A percentile compares a stretch with the other conserved stretches of the same genome.
Evolutionary conservation across 2,113 vertebrate genomes (phyloP).

Genomic region (Mugil cephalus): DNA sequence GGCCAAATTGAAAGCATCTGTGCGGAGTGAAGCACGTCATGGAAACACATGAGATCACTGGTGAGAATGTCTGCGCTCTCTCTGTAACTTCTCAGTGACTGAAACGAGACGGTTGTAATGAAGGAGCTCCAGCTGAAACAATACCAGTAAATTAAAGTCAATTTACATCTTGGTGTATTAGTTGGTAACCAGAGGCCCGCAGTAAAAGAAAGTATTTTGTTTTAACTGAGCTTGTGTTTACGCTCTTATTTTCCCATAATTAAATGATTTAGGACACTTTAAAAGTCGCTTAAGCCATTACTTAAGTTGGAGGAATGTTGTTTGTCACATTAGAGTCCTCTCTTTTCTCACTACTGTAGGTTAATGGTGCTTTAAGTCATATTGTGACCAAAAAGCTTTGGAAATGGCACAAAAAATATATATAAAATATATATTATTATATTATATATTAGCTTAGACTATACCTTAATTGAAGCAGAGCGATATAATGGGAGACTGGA

Average conservation of each 20-base stretch:
- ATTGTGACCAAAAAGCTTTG: background rate
- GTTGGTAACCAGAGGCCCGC: background rate
- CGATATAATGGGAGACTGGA: no score
- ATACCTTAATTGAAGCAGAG: no score
- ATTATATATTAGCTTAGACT: no score
- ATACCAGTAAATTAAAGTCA: background rate
- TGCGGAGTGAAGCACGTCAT: conserved; percentile 60
- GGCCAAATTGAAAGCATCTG: conserved; percentile 80
- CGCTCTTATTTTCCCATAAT: background rate
- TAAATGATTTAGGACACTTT: background rate
- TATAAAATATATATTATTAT: no score
- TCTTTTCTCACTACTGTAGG: background rate
- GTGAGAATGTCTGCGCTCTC: conserved; percentile 54
- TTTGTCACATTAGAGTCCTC: background rate
- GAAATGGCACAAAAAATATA: no score
- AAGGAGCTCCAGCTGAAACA: conserved; percentile 22
- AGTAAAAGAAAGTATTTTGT: background rate
- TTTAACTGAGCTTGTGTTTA: background rate
- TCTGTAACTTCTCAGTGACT: conserved; percentile 34
- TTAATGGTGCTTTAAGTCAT: background rate
- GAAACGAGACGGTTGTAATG: conserved; percentile 12
- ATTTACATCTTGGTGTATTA: background rate
- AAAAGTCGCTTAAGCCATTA: background rate
- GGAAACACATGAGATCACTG: conserved; percentile 62
- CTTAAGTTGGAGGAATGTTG: background rate